Evolutionary conservation across 1,140 invertebrate genomes (phyloP).

Genomic region (Diabrotica virgifera): DNA sequence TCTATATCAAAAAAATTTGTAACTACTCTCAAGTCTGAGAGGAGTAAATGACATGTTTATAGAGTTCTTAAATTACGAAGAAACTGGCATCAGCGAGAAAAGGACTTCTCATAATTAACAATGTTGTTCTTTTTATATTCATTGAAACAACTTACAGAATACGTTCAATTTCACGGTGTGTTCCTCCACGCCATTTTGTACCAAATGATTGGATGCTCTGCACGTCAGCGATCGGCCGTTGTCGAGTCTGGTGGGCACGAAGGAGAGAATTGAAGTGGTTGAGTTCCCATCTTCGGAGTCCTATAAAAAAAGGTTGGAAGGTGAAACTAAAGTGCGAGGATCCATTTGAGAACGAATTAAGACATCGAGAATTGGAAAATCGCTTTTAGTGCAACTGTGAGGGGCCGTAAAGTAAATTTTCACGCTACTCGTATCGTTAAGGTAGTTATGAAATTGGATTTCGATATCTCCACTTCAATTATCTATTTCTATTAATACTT

Average conservation of each 20-base stretch:
- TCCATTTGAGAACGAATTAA: too few relatives aligned
- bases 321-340: neutral
- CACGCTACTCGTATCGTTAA: too few relatives aligned
- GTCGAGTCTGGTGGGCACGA: conserved; percentile 71
- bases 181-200: conserved; percentile 69
- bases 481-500: too few relatives aligned
- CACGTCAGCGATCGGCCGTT: conserved; percentile 76
- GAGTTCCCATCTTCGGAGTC: conserved; percentile 75
- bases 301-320: conserved; percentile 50
- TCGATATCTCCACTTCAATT: too few relatives aligned
- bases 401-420: too few relatives aligned
- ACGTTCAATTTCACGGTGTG: conserved; percentile 77
- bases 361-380: too few relatives aligned
- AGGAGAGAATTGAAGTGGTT: conserved; percentile 71
- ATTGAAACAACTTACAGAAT: conserved; percentile 67
- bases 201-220: conserved; percentile 73
- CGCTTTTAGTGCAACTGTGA: too few relatives aligned
- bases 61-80: too few relatives aligned
- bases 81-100: neutral
- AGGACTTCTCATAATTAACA: conserved; percentile 27
- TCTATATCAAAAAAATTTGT: too few relatives aligned
- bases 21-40: too few relatives aligned
- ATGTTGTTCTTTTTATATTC: conserved; percentile 25
- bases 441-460: too few relatives aligned
- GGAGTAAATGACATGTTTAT: too few relatives aligned